These are phyloP conservation scores for Lypha dubia DNA, from an alignment of 2,888 invertebrate species.

Conservation along the genomic window DNA sequence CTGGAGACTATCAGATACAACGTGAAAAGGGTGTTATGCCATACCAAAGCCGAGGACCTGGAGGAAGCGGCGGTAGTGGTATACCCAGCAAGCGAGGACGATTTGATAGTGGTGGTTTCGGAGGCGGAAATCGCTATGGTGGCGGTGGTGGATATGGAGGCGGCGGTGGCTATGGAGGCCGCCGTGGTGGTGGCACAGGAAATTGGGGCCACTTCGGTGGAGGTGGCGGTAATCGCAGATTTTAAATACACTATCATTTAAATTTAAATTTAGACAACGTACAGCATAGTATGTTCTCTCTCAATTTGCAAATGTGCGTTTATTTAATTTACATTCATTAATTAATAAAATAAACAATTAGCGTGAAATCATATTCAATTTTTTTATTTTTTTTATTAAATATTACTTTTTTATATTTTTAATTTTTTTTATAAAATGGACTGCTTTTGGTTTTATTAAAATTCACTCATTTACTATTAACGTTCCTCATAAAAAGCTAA, in stretches of 20 bases:
- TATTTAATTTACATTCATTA: not conserved
- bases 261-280: not conserved
- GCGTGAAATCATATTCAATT: not conserved
- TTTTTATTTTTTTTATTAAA: conserved; percentile 33
- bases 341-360: conserved; percentile 11
- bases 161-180: conserved; percentile 56
- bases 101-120: conserved; percentile 67
- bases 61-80: conserved; percentile 76
- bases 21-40: conserved; percentile 84
- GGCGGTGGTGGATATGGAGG: conserved; percentile 30
- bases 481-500: conserved; percentile 78
- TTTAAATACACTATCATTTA: conserved; percentile 39
- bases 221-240: conserved; percentile 52
- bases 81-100: conserved; percentile 75
- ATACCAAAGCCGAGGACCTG: conserved; percentile 77
- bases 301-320: not conserved
- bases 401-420: conserved; percentile 3
- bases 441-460: conserved; percentile 3
- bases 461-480: conserved; percentile 60
- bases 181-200: conserved; percentile 64
- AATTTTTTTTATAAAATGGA: not conserved
- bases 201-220: conserved; percentile 39
- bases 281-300: not conserved
- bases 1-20: conserved; percentile 89
- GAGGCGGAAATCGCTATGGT: conserved; percentile 45